phyloP scores from a whole-genome alignment of 1,140 invertebrate genomes.

The Euura saliciscinereae region DNA sequence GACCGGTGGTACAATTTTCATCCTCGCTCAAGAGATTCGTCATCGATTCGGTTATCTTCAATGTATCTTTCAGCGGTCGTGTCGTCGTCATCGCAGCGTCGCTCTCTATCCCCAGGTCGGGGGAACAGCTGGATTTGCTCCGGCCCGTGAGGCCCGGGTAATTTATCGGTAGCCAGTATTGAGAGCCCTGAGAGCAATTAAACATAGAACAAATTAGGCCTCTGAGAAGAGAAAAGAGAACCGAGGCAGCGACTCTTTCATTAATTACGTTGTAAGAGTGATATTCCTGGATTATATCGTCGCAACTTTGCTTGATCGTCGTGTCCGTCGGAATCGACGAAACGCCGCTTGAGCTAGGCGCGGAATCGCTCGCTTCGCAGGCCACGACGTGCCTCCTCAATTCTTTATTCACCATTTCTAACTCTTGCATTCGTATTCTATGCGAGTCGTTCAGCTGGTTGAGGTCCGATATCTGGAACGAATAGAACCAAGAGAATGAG shows the following conservation, averaged over 20 bases:
- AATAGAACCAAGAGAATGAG: neutral
- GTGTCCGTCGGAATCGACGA: conserved; percentile 48
- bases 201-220: neutral
- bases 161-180: conserved; percentile 49
- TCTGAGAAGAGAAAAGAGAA: conserved; percentile 16
- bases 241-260: neutral
- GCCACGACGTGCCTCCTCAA: conserved; percentile 49
- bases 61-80: conserved; percentile 57
- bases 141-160: conserved; percentile 38
- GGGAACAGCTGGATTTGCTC: conserved; percentile 66
- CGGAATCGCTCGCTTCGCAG: conserved; percentile 51
- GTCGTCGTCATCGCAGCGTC: conserved; percentile 59
- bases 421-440: conserved; percentile 46
- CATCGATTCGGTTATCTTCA: conserved; percentile 64
- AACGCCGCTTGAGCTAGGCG: conserved; percentile 54
- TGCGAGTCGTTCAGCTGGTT: conserved; percentile 54
- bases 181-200: conserved; percentile 34
- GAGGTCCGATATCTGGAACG: conserved; percentile 46
- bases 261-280: conserved; percentile 43
- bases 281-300: conserved; percentile 48
- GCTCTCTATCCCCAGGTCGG: conserved; percentile 76
- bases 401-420: conserved; percentile 52
- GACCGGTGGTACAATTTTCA: conserved; percentile 40
- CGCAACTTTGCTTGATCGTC: conserved; percentile 41
- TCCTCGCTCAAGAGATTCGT: conserved; percentile 61